Evolutionary conservation across 2,113 vertebrate genomes (phyloP).

Genomic region (Archilochus colubris): DNA sequence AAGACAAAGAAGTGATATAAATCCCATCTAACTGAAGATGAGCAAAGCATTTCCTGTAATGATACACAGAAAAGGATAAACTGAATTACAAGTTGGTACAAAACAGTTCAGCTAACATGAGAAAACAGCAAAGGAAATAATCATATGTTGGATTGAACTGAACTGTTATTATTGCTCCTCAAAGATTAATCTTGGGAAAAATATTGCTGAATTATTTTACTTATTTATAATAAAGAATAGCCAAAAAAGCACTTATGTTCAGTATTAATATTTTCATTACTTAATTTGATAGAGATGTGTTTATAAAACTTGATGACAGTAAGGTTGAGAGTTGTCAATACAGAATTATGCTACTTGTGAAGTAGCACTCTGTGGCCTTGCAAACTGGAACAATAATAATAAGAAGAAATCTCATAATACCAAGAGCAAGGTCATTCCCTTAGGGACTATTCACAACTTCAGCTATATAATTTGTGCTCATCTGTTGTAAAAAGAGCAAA

Average conservation of each 20-base stretch:
- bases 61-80: neutral
- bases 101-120: neutral
- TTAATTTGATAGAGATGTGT: neutral
- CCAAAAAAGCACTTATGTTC: neutral
- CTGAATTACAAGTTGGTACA: neutral
- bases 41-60: neutral
- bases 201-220: neutral
- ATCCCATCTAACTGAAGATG: neutral
- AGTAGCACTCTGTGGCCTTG: neutral
- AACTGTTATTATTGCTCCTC: neutral
- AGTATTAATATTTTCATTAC: neutral
- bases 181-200: neutral
- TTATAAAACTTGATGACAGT: rapidly evolving
- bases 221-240: neutral
- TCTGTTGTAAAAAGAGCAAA: conserved; percentile 1
- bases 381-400: neutral
- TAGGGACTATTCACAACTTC: neutral
- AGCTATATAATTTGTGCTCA: neutral
- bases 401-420: conserved; percentile 33
- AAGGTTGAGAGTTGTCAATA: neutral
- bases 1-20: neutral
- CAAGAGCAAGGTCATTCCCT: neutral
- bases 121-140: neutral
- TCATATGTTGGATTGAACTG: neutral
- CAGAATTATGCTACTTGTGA: neutral